These are phyloP conservation scores for Drosophila baimaii DNA, from an alignment of 1,140 invertebrate species.

Conservation along the genomic window DNA sequence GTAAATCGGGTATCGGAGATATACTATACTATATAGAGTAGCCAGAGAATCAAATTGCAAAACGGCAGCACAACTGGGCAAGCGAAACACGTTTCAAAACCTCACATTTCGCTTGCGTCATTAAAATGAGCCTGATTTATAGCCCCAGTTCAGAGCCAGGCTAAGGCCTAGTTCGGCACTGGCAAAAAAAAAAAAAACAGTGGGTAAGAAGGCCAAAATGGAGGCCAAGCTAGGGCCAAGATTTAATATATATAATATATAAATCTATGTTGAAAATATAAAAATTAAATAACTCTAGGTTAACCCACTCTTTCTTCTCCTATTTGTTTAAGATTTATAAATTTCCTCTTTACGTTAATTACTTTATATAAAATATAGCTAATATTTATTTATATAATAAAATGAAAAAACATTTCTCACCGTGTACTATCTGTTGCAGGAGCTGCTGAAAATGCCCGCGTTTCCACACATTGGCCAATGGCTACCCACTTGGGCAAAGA, in stretches of 20 bases:
- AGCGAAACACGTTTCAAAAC: slow-evolving; percentile 76
- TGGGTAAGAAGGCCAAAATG: no score
- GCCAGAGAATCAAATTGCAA: slow-evolving; percentile 62
- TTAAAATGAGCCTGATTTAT: slow-evolving; percentile 83
- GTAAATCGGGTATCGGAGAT: not conserved
- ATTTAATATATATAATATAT: no score
- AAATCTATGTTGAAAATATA: no score
- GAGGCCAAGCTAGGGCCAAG: no score
- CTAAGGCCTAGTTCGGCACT: slow-evolving; percentile 27
- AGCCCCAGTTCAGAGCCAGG: slow-evolving; percentile 34
- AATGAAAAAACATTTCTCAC: not conserved
- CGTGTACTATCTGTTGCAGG: slow-evolving; percentile 13
- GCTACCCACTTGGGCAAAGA: slow-evolving; percentile 70
- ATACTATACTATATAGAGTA: slow-evolving; percentile 21
- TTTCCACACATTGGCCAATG: slow-evolving; percentile 80
- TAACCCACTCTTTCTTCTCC: no score
- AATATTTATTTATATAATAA: not conserved
- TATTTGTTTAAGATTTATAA: no score
- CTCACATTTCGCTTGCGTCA: slow-evolving; percentile 79
- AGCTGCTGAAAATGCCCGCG: slow-evolving; percentile 62
- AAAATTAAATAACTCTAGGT: no score
- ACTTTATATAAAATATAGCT: no score
- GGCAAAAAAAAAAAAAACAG: no score
- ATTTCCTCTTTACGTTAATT: no score
- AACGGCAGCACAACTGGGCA: slow-evolving; percentile 54